phyloP scores from a whole-genome alignment of 2,113 vertebrate genomes.

The Eulemur rufifrons region DNA sequence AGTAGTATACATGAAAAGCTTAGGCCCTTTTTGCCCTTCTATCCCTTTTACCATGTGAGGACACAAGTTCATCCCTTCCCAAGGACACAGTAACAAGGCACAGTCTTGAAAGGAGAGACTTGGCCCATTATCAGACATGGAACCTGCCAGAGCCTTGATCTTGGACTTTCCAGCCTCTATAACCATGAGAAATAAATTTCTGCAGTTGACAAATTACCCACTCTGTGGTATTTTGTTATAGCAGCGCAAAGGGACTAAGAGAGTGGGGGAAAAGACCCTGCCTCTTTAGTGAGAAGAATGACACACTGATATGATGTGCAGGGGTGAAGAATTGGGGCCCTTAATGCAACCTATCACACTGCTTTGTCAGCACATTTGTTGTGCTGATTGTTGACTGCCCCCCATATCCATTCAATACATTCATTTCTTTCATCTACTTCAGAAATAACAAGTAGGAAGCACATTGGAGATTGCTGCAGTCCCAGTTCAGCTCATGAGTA shows the following conservation, averaged over 20 bases:
- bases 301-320: not conserved
- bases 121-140: no score
- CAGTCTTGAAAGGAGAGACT: not conserved
- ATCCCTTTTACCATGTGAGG: not conserved
- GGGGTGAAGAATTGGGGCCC: not conserved
- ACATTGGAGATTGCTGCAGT: not conserved
- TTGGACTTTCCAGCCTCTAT: not conserved
- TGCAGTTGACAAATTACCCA: not conserved
- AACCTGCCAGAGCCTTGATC: not conserved
- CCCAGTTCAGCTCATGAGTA: not conserved
- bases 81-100: not conserved
- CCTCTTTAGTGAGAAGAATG: not conserved
- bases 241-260: not conserved
- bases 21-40: not conserved
- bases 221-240: not conserved
- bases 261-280: not conserved
- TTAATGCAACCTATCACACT: not conserved
- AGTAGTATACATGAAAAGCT: no score
- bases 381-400: not conserved
- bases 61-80: not conserved
- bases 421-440: not conserved
- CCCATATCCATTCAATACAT: not conserved
- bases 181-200: not conserved
- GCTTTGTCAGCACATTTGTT: not conserved
- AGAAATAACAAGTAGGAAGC: not conserved